phyloP scores from a whole-genome alignment of 1,140 invertebrate genomes.

The Drosophila bocki region DNA sequence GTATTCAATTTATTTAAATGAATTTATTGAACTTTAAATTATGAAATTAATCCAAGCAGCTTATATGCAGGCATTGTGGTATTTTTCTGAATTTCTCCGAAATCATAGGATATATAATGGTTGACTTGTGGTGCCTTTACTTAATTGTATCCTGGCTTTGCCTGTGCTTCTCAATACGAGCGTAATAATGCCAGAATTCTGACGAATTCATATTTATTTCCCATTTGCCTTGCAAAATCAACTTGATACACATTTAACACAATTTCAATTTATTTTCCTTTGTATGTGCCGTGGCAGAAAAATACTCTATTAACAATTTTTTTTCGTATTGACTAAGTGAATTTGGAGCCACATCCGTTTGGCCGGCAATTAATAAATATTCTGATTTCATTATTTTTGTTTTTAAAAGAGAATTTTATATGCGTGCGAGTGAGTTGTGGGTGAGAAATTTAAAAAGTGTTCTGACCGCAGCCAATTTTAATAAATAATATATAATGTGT shows the following conservation, averaged over 20 bases:
- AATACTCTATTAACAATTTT: conserved; percentile 64
- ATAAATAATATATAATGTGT: conserved; percentile 22
- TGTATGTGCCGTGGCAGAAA: conserved; percentile 37
- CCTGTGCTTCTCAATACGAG: too few relatives aligned
- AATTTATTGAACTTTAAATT: background rate
- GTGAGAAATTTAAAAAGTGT: conserved; percentile 41
- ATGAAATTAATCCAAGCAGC: background rate
- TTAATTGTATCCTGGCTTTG: background rate
- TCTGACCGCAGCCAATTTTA: conserved; percentile 27
- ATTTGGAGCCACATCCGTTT: conserved; percentile 34
- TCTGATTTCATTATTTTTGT: conserved; percentile 70
- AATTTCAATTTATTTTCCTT: conserved; percentile 44
- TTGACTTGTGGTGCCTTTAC: background rate
- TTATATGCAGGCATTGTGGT: background rate
- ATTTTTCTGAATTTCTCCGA: background rate
- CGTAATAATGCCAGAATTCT: conserved; percentile 4
- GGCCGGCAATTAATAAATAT: conserved; percentile 64
- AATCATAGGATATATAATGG: background rate
- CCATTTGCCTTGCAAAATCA: background rate
- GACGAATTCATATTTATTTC: background rate
- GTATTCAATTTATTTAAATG: background rate
- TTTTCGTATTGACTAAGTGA: conserved; percentile 52
- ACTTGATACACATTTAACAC: conserved; percentile 37
- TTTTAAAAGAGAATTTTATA: conserved; percentile 8
- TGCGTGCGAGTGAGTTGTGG: background rate